These are phyloP conservation scores for Caenorhabditis doughertyi DNA, from an alignment of 2,888 invertebrate genomes.

Conservation along the genomic window DNA sequence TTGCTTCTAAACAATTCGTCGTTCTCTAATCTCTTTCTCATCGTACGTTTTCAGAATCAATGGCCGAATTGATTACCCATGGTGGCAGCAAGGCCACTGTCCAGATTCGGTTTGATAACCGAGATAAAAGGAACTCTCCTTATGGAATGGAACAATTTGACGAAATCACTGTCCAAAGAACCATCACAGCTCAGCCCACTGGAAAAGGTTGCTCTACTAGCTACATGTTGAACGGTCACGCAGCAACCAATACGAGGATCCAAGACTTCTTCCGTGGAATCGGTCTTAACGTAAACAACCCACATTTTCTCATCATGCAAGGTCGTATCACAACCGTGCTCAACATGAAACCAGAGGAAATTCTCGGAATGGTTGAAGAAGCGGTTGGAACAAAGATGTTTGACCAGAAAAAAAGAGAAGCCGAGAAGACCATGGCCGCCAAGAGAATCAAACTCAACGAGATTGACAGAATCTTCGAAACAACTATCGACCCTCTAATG, in stretches of 20 bases:
- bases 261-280: constrained; percentile 96
- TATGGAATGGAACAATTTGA: constrained; percentile 93
- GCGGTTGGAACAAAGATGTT: constrained; percentile 98
- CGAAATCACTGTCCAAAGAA: constrained; percentile 88
- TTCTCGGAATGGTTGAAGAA: constrained; percentile 97
- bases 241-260: constrained; percentile 88
- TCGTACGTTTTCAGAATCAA: no score
- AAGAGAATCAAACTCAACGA: constrained; percentile 94
- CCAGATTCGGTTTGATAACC: constrained; percentile 95
- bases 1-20: no score
- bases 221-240: constrained; percentile 94
- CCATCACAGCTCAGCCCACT: constrained; percentile 48
- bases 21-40: no score
- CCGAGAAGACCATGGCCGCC: constrained; percentile 92
- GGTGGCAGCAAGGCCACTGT: constrained; percentile 96
- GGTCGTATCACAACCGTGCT: constrained; percentile 98
- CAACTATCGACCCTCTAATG: constrained; percentile 88
- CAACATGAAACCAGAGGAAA: constrained; percentile 98
- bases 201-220: constrained; percentile 85
- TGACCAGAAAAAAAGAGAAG: constrained; percentile 92
- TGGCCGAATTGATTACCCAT: constrained; percentile 98
- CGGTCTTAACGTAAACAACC: constrained; percentile 98
- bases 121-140: constrained; percentile 88
- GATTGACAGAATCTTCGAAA: constrained; percentile 86
- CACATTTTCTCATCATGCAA: constrained; percentile 98